Evolutionary conservation across 2,113 vertebrate genomes (phyloP), one percentile per base, ranked within the genome.

Genomic region (Xiphias gladius): DNA sequence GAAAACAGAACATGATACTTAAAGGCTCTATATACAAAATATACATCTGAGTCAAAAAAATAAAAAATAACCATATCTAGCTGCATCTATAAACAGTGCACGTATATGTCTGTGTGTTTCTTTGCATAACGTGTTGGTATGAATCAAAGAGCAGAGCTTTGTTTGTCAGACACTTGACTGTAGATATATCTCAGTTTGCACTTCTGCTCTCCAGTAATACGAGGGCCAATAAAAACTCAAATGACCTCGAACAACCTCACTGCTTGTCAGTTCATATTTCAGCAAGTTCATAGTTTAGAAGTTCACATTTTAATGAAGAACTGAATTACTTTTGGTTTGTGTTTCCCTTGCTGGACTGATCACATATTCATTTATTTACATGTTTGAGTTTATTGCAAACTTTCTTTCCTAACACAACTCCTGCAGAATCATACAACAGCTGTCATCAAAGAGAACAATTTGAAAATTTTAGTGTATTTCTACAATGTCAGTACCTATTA

Each of bases 11-110:
- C 43, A 37, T 66, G 41, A 37, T 0, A 11, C 52, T 57, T 41
- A 54, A 68, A 68, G 10, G 37, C 63, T 35, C 8, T 46, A 32
- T 24, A 16, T 62, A 41, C 59, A 70, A 63, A 84, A 26, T 37
- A 69, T 19, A 28, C 16, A 35, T 19, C 48, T 43, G 19, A 57
- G n/a, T 62, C 0, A 35, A 70, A 68, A 64, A 7, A 35, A 50
- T 39, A 2, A 37, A 52, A 35, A 41, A 69, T 48, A 69, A 48
- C 26, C 3, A 32, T 5, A 9, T 55, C 19, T 19, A 55, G 17
- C 26, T 50, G 12, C 10, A 57, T n/a, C n/a, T 43, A 54, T 13
- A 10, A 63, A 30, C 17, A 48, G 9, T 35, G 7, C 12, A 2
- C 5, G 2, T 35, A 43, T 39, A 24, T 61, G 1, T 30, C 19